Evolutionary conservation across 2,888 invertebrate species (phyloP), one percentile per base, ranked within the genome.

Genomic region (Artemia sinica): DNA sequence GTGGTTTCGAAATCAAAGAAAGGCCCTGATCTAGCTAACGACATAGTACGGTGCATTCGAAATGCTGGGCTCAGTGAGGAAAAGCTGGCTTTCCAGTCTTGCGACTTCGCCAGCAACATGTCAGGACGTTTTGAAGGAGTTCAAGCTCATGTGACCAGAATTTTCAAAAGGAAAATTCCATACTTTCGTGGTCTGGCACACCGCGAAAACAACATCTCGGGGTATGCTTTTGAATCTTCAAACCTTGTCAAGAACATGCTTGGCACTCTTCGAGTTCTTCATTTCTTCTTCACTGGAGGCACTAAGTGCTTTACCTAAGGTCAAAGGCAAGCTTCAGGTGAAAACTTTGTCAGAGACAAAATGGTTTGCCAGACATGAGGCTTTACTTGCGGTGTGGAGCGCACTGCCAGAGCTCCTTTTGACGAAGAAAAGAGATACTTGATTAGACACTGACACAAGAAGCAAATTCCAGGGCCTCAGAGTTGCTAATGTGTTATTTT

Each of bases 81-180:
- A 41, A 65, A 65, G 65, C 18, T 65, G 18, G 28, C 41, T 41
- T 65, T 65, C 65, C 65, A 65, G 41, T 65, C 65, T 65, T 65
- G 41, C n/a, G 65, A 65, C n/a, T 65, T 65, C 41, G 41, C 65
- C 28, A 28, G 41, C n/a, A 65, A 41, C 65, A 65, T 65, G n/a
- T n/a, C n/a, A n/a, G n/a, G n/a, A n/a, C n/a, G n/a, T n/a, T n/a
- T n/a, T n/a, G n/a, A n/a, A n/a, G n/a, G n/a, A n/a, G n/a, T n/a
- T n/a, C n/a, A n/a, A n/a, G n/a, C n/a, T n/a, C n/a, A n/a, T n/a
- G n/a, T 65, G 18, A 28, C 65, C 10, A 11, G n/a, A 18, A 18
- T 65, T 12, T 41, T 65, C 28, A 8, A 65, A 65, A 65, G 8
- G 65, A 12, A 41, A 12, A 65, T 65, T 65, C 65, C 65, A n/a